These are phyloP conservation scores for Aricia artaxerxes DNA, from an alignment of 2,888 invertebrate genomes.

Conservation along the genomic window DNA sequence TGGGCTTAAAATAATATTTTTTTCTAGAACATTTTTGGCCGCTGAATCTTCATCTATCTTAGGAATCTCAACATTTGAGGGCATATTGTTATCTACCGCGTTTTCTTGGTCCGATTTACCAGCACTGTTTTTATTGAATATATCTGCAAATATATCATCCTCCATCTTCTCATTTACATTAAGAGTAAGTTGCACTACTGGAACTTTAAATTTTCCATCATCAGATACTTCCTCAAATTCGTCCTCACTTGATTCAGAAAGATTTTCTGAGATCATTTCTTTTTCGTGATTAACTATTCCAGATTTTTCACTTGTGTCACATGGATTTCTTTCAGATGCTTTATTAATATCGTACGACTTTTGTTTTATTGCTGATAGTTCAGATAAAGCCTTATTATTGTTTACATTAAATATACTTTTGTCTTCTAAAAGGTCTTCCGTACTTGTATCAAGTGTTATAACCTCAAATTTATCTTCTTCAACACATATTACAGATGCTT, in stretches of 20 bases:
- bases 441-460: constrained; percentile 56
- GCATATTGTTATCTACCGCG: background rate
- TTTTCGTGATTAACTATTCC: background rate
- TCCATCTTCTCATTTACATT: constrained; percentile 55
- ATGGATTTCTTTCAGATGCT: background rate
- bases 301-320: background rate
- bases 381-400: background rate
- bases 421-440: constrained; percentile 47
- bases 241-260: constrained; percentile 63
- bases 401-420: constrained; percentile 31
- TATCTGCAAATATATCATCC: constrained; percentile 88
- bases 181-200: constrained; percentile 71
- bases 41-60: background rate
- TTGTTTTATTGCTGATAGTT: background rate
- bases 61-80: background rate
- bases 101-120: constrained; percentile 26
- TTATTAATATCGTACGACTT: constrained; percentile 4
- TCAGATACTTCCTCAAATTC: constrained; percentile 79
- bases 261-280: background rate
- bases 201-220: constrained; percentile 53
- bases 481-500: constrained; percentile 57
- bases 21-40: background rate
- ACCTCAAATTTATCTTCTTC: constrained; percentile 54
- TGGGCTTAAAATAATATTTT: background rate
- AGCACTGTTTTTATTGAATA: constrained; percentile 67